These are phyloP conservation scores for Ophion ellenae DNA, from an alignment of 2,888 invertebrate genomes.

Conservation along the genomic window DNA sequence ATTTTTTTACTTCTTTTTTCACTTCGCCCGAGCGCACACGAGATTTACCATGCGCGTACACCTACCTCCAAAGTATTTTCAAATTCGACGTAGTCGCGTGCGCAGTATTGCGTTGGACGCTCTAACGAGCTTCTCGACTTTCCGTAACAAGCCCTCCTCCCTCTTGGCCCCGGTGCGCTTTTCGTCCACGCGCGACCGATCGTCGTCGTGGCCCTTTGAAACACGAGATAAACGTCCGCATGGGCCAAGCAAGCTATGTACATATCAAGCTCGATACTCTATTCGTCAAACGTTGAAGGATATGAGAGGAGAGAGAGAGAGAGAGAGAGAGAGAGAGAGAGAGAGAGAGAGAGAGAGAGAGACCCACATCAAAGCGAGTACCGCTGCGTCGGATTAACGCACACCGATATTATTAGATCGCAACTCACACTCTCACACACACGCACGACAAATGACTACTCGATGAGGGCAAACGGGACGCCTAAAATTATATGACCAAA, in stretches of 20 bases:
- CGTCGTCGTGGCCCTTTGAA: conserved; percentile 58
- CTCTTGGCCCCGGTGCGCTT: background rate
- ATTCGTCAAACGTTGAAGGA: conserved; percentile 80
- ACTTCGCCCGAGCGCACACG: background rate
- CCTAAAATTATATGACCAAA: conserved; percentile 49
- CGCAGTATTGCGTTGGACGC: background rate
- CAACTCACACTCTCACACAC: background rate
- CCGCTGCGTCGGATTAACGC: conserved; percentile 14
- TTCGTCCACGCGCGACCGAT: conserved; percentile 47
- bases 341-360: conserved; percentile 28
- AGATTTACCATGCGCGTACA: background rate
- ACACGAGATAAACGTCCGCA: conserved; percentile 37
- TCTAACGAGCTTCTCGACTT: conserved; percentile 71
- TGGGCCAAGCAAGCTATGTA: conserved; percentile 36
- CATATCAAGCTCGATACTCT: conserved; percentile 38
- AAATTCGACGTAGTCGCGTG: background rate
- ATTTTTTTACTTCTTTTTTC: background rate
- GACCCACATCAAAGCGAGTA: conserved; percentile 77
- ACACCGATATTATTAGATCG: conserved; percentile 62
- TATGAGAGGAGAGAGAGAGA: conserved; percentile 10
- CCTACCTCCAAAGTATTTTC: background rate
- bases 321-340: too few species aligned
- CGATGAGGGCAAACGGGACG: conserved; percentile 57
- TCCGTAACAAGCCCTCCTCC: conserved; percentile 15
- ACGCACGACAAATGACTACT: background rate